Base-by-base conservation (phyloP, 2,888 invertebrate genomes). In the Cantharis lateralis region DNA sequence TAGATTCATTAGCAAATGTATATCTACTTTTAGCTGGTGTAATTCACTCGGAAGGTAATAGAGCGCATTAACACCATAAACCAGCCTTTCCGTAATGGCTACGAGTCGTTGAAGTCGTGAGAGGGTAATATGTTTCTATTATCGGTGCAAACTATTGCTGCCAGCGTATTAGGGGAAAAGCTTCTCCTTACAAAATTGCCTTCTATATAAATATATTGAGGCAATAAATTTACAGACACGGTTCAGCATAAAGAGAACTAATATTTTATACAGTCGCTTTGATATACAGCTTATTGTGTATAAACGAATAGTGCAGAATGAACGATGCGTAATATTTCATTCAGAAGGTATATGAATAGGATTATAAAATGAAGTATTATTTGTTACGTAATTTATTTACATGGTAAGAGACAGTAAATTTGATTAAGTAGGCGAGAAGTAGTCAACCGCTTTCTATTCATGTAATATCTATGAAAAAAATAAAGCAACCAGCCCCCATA, bases 51-150 rank as follows among this genome's bases (percentile, higher is more conserved):
- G 80, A 80, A 84, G 84, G 87, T 87, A 87, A 87, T 87, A 87
- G 87, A 86, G 87, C 88, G 87, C 88, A 88, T 88, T 88, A 88
- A 87, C 88, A 87, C 88, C 88, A 87, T 89, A 88, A 89, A 89
- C 84, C 88, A 88, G 87, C 86, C 88, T 88, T 87, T 87, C 84
- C 83, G 87, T 88, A 88, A 88, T 88, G 87, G 87, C 86, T 84
- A 84, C 84, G 85, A 87, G 86, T 87, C 87, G 88, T 87, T 87
- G 87, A 87, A 87, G 87, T 87, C 86, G 87, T 86, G 87, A 87
- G 88, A 87, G 87, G 87, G 88, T 88, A 88, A 88, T 89, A 88
- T 87, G 88, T 89, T 88, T 88, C 88, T 88, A 89, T 89, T 89
- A 89, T 87, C 87, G 85, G 86, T 83, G 86, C 86, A 86, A 87